Evolutionary conservation across 2,113 vertebrate genomes (phyloP), one percentile per base, ranked within the genome.

Genomic region (Calypte anna): DNA sequence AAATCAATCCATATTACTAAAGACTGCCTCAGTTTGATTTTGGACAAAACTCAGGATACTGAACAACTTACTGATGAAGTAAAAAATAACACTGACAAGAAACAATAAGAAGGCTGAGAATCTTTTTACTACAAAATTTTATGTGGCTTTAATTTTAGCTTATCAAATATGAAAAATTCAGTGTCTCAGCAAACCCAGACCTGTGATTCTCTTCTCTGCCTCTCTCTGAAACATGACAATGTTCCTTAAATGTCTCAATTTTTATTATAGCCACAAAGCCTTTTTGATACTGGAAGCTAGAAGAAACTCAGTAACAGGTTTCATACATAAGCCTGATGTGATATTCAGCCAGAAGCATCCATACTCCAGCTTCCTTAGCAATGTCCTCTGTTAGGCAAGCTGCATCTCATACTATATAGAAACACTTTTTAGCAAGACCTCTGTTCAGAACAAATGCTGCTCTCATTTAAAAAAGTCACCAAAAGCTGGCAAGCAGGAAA

Each of bases 401-500:
- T 28, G 3, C 59, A 43, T 10, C 19, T 81, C 38, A 23, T 51
- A 31, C 9, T 50, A 6, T 9, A 14, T 43, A n/a, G 15, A 79
- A 54, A 61, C 22, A 51, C 6, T 6, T 86, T 69, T 44, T 38
- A 66, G 7, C 25, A 75, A 61, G 10, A 63, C 17, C 6, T 83
- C 62, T 77, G 48, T 75, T 72, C 33, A 67, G 43, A 75, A 55
- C 19, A 67, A 55, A 82, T 2, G 3, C 18, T 87, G 12, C 9
- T 23, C 3, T 64, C n/a, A 55, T 44, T 85, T 66, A 24, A 83
- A 88, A 69, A 4, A 2, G 10, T 27, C 36, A 38, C 30, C 4
- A 2, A 74, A 5, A n/a, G 3, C 14, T 51, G 24, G 9, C 0
- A 0, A 88, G 21, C 28, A 75, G 19, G 4, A 87, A 74, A 83